Percentiles rank a stretch among this genome's conserved stretches.
Evolutionary conservation across 2,888 invertebrate species (phyloP).

Genomic region (Athalia cordata): DNA sequence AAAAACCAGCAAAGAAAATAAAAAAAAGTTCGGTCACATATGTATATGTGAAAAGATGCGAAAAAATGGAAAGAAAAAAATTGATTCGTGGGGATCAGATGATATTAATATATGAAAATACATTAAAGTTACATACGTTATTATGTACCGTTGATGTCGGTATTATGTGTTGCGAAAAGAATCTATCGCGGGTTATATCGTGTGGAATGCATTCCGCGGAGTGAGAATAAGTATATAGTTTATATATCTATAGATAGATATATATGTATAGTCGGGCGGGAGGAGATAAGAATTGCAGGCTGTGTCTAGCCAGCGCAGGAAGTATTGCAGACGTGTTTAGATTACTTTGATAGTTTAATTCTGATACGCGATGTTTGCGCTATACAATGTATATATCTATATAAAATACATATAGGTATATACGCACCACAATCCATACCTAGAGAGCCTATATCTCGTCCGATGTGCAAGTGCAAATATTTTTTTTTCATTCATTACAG

Average conservation of each 20-base stretch:
- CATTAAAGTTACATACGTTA: no score
- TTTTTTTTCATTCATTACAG: no score
- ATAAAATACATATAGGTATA: not conserved
- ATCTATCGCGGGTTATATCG: not conserved
- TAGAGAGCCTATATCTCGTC: not conserved
- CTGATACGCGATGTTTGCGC: constrained; percentile 48
- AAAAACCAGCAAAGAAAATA: not conserved
- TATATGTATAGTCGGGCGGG: not conserved
- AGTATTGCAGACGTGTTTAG: constrained; percentile 55
- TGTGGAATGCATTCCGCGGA: constrained; percentile 23
- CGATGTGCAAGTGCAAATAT: no score
- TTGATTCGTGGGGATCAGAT: no score
- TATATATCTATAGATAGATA: constrained; percentile 17
- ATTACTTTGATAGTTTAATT: constrained; percentile 55
- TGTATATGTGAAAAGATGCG: not conserved
- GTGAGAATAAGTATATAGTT: constrained; percentile 13
- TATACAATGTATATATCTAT: not conserved
- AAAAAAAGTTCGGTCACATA: not conserved
- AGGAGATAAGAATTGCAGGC: constrained; percentile 39
- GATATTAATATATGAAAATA: no score
- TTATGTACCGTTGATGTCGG: not conserved
- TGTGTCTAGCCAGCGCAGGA: constrained; percentile 50
- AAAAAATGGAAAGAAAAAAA: not conserved
- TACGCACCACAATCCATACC: not conserved
- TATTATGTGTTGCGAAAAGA: not conserved